A percentile compares a stretch with the other conserved stretches of the same genome.
Conservation (phyloP, 2,113 vertebrate genomes). For the Rousettus leschenaultii region DNA sequence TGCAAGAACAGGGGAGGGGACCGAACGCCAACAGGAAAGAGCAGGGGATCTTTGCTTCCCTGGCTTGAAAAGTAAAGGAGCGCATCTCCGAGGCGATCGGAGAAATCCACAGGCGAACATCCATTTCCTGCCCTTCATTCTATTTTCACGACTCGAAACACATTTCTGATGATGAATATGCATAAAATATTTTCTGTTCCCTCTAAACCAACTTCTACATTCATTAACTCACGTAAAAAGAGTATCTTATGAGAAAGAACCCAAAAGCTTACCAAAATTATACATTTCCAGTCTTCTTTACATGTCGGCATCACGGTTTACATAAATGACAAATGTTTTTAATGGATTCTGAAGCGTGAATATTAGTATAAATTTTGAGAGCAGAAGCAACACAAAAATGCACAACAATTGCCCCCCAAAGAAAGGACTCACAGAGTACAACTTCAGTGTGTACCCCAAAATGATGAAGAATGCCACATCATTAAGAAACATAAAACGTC, state of each 20-base stretch:
- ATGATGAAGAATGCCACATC: neutral
- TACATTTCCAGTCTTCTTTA: neutral
- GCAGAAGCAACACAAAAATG: conserved; percentile 17
- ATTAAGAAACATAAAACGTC: neutral
- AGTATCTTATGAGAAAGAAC: neutral
- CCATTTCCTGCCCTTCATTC: neutral
- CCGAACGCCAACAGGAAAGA: neutral
- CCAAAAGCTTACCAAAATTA: neutral
- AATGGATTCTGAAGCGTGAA: conserved; percentile 14
- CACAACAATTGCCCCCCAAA: conserved; percentile 13
- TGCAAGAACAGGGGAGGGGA: neutral
- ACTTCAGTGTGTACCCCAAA: neutral
- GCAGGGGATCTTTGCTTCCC: neutral
- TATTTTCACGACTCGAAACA: neutral
- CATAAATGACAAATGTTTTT: neutral
- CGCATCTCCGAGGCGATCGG: neutral
- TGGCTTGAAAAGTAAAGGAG: neutral
- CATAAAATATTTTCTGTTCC: neutral
- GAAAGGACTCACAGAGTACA: neutral
- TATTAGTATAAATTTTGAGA: conserved; percentile 19
- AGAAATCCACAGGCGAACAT: neutral
- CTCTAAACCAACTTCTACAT: neutral
- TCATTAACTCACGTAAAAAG: neutral
- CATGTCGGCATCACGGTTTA: neutral
- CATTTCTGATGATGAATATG: neutral